Conservation (phyloP, 2,797 vertebrate genomes). For the Scleropages formosus region DNA sequence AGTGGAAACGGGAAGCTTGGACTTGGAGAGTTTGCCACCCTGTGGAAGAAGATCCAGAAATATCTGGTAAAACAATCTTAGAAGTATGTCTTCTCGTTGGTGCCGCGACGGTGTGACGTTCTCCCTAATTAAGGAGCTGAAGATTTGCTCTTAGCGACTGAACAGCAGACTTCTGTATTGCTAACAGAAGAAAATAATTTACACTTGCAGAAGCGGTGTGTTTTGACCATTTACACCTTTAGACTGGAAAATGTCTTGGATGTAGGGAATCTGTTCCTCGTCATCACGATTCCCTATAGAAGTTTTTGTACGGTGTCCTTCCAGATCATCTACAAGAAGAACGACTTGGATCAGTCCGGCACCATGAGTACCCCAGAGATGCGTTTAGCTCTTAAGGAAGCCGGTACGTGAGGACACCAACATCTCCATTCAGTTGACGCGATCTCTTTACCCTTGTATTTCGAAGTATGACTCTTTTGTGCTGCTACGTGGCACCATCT, state of each 20-base stretch:
- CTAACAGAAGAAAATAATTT: slow-evolving; percentile 1
- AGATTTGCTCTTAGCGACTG: neutral
- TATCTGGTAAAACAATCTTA: slow-evolving; percentile 71
- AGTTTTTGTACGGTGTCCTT: no score
- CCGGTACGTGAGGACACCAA: slow-evolving; percentile 61
- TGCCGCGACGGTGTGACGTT: neutral
- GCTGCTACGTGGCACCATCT: neutral
- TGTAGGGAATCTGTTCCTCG: no score
- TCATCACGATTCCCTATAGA: no score
- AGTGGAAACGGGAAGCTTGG: slow-evolving; percentile 75
- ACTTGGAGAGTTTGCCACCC: slow-evolving; percentile 74
- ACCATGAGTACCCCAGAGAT: slow-evolving; percentile 80
- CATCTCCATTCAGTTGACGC: neutral
- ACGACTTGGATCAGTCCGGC: slow-evolving; percentile 67
- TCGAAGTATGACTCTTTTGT: neutral
- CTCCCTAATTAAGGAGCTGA: neutral
- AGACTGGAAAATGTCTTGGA: neutral
- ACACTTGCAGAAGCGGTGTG: neutral
- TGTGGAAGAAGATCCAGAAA: slow-evolving; percentile 87
- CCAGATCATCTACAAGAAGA: slow-evolving; percentile 76
- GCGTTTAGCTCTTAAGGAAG: slow-evolving; percentile 74
- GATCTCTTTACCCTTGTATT: neutral
- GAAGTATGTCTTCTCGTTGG: neutral
- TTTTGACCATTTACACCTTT: neutral
- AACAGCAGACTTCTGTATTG: neutral